Evolutionary conservation across 35 echinoderm and acorn worm species (phyloP).

Genomic region (Holothuria glaberrima): DNA sequence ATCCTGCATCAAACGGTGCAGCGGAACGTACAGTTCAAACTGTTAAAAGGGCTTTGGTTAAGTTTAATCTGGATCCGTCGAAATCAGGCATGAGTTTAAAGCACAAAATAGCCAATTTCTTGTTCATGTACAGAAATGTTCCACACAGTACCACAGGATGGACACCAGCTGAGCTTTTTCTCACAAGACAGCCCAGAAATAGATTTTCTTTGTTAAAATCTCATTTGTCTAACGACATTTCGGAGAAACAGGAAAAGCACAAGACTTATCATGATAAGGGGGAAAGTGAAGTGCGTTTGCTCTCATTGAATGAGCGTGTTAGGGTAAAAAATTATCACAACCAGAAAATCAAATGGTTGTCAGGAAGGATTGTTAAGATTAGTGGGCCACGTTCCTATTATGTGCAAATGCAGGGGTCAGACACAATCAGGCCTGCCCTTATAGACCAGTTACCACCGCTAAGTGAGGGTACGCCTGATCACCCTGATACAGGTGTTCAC

Average conservation of each 20-base stretch:
- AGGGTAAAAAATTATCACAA: constrained; percentile 50
- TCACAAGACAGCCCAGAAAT: constrained; percentile 65
- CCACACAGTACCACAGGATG: constrained; percentile 64
- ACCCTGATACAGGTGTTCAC: no score
- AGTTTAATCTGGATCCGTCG: constrained; percentile 25
- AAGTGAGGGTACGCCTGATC: background rate
- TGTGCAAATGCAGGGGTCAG: constrained; percentile 45
- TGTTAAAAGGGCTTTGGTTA: constrained; percentile 27
- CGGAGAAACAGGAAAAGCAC: constrained; percentile 54
- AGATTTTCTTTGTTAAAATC: constrained; percentile 68
- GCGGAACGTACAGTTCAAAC: constrained; percentile 36
- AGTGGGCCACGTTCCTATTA: constrained; percentile 58
- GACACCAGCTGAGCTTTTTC: constrained; percentile 70
- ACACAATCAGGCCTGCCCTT: background rate
- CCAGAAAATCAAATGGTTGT: constrained; percentile 54
- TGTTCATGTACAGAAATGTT: constrained; percentile 49
- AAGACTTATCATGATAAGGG: constrained; percentile 63
- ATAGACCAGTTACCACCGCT: constrained; percentile 18
- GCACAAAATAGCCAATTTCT: constrained; percentile 44
- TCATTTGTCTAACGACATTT: constrained; percentile 30
- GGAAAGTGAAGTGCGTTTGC: background rate
- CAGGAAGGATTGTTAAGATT: constrained; percentile 56
- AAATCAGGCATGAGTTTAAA: background rate
- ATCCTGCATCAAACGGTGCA: constrained; percentile 54
- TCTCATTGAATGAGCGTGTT: constrained; percentile 39